phyloP scores from a whole-genome alignment of 2,113 vertebrate genomes.

The Peromyscus polionotus region DNA sequence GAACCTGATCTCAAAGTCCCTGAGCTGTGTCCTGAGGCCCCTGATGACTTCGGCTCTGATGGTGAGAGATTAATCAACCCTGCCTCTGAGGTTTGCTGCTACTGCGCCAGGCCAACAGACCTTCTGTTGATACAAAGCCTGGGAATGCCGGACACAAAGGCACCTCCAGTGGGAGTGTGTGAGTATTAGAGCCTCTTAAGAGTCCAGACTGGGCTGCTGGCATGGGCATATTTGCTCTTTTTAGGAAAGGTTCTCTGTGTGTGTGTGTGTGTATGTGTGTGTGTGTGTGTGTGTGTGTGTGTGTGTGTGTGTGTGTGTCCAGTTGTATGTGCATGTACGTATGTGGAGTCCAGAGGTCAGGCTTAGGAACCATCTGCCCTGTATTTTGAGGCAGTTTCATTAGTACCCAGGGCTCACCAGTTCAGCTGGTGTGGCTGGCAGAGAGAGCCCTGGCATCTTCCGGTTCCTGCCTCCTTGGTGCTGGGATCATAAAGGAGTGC shows the following conservation, averaged over 20 bases:
- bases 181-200: background rate
- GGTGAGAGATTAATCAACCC: conserved; percentile 65
- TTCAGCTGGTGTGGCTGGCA: background rate
- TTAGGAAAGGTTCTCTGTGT: background rate
- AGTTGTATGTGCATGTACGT: background rate
- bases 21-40: conserved; percentile 31
- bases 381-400: background rate
- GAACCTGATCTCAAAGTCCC: background rate
- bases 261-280: background rate
- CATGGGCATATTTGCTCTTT: background rate
- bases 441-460: background rate
- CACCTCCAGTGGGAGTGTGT: background rate
- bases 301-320: background rate
- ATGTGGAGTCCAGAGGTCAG: background rate
- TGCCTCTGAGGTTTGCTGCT: conserved; percentile 48
- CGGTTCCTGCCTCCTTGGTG: too few species aligned
- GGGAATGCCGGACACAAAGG: background rate
- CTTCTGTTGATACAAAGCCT: background rate
- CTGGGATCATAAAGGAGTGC: background rate
- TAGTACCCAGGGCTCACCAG: too few species aligned
- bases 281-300: background rate
- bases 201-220: background rate
- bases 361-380: background rate
- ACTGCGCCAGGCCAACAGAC: background rate
- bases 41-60: conserved; percentile 48